Evolutionary conservation across 2,888 invertebrate genomes (phyloP).

Genomic region (Ormia ochracea): DNA sequence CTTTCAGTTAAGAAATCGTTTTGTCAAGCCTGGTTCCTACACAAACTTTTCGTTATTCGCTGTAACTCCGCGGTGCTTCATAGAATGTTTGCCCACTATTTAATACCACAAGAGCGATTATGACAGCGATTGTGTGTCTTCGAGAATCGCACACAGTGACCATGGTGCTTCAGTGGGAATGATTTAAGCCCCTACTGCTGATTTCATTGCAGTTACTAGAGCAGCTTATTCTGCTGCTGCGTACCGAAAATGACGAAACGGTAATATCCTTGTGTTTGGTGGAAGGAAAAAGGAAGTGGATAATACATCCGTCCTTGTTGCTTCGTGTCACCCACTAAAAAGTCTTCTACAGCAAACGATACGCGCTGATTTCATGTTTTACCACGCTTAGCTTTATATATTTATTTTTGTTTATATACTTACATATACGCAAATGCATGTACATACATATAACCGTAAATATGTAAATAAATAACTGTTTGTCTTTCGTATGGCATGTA

Average conservation of each 20-base stretch:
- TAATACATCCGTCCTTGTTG: conserved; percentile 78
- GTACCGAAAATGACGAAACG: conserved; percentile 74
- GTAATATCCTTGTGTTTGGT: conserved; percentile 78
- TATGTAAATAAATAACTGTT: not conserved
- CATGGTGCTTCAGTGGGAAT: conserved; percentile 24
- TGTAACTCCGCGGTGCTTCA: not conserved
- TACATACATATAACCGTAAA: not conserved
- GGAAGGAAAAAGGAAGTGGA: conserved; percentile 78
- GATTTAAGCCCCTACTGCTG: conserved; percentile 22
- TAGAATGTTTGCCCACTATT: conserved; percentile 39
- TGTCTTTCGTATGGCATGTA: not conserved
- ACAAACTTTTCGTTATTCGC: conserved; percentile 36
- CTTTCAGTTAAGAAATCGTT: not conserved
- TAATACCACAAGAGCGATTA: conserved; percentile 35
- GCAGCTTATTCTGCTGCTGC: conserved; percentile 28
- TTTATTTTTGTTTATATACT: not conserved
- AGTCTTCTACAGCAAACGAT: conserved; percentile 51
- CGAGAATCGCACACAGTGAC: not conserved
- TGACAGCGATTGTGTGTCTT: conserved; percentile 34
- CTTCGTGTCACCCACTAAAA: conserved; percentile 77
- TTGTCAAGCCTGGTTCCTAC: conserved; percentile 32
- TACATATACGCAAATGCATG: not conserved
- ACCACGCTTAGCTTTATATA: conserved; percentile 17
- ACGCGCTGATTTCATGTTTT: conserved; percentile 66
- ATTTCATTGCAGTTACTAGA: not conserved